Evolutionary conservation across 2,888 invertebrate genomes (phyloP).

Genomic region (Eupithecia vulgata): DNA sequence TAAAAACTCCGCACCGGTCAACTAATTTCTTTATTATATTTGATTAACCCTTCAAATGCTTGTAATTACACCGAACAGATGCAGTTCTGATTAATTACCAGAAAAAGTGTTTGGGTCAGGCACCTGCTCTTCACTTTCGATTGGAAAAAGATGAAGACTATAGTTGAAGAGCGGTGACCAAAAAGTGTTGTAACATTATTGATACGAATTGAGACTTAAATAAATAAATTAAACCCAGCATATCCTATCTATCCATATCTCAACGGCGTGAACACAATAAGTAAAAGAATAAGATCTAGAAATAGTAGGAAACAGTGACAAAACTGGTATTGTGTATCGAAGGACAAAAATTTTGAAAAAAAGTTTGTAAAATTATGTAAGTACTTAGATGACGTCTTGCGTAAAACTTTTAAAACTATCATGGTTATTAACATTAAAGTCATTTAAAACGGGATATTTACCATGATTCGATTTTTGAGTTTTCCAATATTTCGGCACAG

Average conservation of each 20-base stretch:
- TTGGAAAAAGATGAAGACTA: constrained; percentile 55
- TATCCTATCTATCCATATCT: background rate
- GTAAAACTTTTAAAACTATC: too few relatives aligned
- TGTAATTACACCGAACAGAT: constrained; percentile 77
- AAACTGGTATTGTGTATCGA: too few relatives aligned
- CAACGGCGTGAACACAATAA: too few relatives aligned
- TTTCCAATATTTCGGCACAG: too few relatives aligned
- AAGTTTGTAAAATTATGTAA: too few relatives aligned
- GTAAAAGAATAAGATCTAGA: too few relatives aligned
- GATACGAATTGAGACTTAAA: background rate
- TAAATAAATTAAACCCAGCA: background rate
- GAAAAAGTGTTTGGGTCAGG: constrained; percentile 69
- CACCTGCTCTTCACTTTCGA: constrained; percentile 82
- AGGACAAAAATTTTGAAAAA: too few relatives aligned
- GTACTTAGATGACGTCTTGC: too few relatives aligned
- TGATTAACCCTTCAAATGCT: constrained; percentile 80
- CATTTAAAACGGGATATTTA: too few relatives aligned
- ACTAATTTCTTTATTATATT: constrained; percentile 83
- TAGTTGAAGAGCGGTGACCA: constrained; percentile 11
- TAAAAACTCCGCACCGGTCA: constrained; percentile 60
- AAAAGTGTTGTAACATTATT: background rate
- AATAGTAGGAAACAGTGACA: too few relatives aligned
- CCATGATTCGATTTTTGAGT: too few relatives aligned
- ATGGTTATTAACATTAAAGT: too few relatives aligned
- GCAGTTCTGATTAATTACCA: constrained; percentile 79